Conservation (phyloP, 1,140 invertebrate genomes). For the Choristoneura fumiferana region DNA sequence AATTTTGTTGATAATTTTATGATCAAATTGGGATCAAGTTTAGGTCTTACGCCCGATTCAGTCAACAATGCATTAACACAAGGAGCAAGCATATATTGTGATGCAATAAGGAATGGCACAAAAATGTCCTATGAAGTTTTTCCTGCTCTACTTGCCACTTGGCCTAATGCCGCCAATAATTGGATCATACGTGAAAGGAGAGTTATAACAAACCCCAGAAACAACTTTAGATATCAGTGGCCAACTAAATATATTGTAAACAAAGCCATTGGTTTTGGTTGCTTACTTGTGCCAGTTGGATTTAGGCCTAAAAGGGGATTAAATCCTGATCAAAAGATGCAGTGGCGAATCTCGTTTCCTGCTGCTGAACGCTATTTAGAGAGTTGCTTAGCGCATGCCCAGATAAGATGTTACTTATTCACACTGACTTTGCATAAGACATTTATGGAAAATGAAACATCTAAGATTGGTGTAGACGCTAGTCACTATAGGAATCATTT, state of each 20-base stretch:
- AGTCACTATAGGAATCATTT: constrained; percentile 87
- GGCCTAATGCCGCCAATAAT: constrained; percentile 82
- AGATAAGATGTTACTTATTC: constrained; percentile 84
- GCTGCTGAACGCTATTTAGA: constrained; percentile 86
- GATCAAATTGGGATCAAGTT: constrained; percentile 70
- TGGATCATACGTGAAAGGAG: constrained; percentile 80
- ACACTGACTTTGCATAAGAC: constrained; percentile 82
- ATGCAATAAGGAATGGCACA: constrained; percentile 62
- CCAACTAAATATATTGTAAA: constrained; percentile 82
- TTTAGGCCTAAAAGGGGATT: constrained; percentile 79
- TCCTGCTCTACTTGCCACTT: constrained; percentile 82
- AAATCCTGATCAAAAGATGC: constrained; percentile 80
- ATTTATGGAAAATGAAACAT: constrained; percentile 81
- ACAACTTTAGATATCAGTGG: constrained; percentile 81
- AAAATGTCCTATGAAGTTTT: constrained; percentile 80
- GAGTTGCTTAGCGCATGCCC: constrained; percentile 82
- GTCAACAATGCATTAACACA: constrained; percentile 75
- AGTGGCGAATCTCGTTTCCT: constrained; percentile 87
- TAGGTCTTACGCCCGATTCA: constrained; percentile 75
- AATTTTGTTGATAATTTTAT: constrained; percentile 81
- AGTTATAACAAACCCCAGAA: constrained; percentile 76
- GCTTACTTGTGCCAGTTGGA: constrained; percentile 83
- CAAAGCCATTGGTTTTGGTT: constrained; percentile 83
- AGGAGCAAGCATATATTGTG: constrained; percentile 81
- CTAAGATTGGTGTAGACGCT: constrained; percentile 78